Evolutionary conservation across 2,888 invertebrate species (phyloP), one percentile per base, ranked within the genome.

Genomic region (Campopleginae sp.): DNA sequence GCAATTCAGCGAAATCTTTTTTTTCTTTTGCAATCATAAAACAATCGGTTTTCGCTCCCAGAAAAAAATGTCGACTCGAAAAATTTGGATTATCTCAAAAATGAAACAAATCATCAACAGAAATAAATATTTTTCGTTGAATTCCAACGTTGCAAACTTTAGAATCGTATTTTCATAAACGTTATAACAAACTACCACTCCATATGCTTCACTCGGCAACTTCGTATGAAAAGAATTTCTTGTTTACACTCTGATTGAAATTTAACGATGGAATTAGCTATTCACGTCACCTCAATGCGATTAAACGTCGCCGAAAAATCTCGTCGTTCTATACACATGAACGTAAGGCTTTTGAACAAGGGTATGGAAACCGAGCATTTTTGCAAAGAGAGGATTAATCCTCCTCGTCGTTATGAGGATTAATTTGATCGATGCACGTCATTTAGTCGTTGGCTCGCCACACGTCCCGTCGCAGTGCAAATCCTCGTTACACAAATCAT

Each of bases 341-440:
- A 90, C 89, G 89, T 87, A 79, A 88, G 85, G 88, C 7, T 85
- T 90, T 70, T 78, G 88, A 88, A 89, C 89, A 5, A 2, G 89
- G 90, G 87, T 89, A 87, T 85, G 70, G 80, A 80, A 78, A 83
- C 79, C 70, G 63, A 61, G 46, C 66, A 86, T 58, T 58, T 27
- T 23, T 12, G 27, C 38, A 38, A 14, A 27, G 14, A 1, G 14
- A 58, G 58, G 58, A 27, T 58, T 58, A 14, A 58, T 27, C 6
- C 14, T 58, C 58, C 27, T 58, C 14, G 58, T 5, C 4, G 27
- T 58, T 58, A 14, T 61, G 33, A 58, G 89, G 91, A 92, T 92
- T 91, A 90, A 90, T 89, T 90, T 91, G 92, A 92, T 92, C 87
- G 92, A 91, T 92, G 90, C 87, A 54, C 46, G 79, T 54, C 19